Base-by-base conservation (phyloP, 1,140 invertebrate species). In the Heliconius eleuchia region DNA sequence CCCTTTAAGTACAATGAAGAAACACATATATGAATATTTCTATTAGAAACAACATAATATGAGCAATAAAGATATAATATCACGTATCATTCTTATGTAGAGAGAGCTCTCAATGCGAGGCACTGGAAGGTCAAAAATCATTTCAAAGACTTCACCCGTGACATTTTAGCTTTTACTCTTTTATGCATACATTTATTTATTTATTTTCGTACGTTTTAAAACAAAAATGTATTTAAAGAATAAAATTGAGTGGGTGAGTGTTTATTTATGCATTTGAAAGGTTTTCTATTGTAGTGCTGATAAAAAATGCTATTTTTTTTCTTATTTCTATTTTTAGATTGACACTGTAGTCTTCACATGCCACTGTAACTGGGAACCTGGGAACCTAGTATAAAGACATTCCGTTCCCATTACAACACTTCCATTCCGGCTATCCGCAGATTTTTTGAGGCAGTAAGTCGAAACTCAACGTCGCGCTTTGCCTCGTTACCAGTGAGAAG, bases 71-170 rank as follows among this genome's bases (percentile, higher is more conserved):
- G 60, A 30, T 30, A 30, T 57, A 57, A 27, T 13, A 3, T 46
- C 23, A 16, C 27, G 27, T 66, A 30, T 13, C 60, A 66, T 66
- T 66, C 60, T 66, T 30, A 66, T 30, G 60, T 66, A 66, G 60
- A 30, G 60, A 66, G 60, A 30, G 60, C 60, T 5, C 60, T 66
- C 60, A 13, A 66, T 23, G 60, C 60, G 60, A 30, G 60, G 60
- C 60, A 23, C 60, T 27, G 23, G 27, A 66, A 66, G 60, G 60
- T 66, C 60, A 66, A 66, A 66, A 66, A 66, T 66, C 60, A 16
- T 66, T 66, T 66, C 60, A 66, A 66, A 66, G 23, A 66, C 23
- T 66, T 30, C 60, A 66, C 60, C 27, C n/a, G 60, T 66, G 60
- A 66, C 60, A 66, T 66, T 66, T 66, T 30, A 66, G 27, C 23